Evolutionary conservation across 2,113 vertebrate genomes (phyloP), one percentile per base, ranked within the genome.

Genomic region (Chroicocephalus ridibundus): DNA sequence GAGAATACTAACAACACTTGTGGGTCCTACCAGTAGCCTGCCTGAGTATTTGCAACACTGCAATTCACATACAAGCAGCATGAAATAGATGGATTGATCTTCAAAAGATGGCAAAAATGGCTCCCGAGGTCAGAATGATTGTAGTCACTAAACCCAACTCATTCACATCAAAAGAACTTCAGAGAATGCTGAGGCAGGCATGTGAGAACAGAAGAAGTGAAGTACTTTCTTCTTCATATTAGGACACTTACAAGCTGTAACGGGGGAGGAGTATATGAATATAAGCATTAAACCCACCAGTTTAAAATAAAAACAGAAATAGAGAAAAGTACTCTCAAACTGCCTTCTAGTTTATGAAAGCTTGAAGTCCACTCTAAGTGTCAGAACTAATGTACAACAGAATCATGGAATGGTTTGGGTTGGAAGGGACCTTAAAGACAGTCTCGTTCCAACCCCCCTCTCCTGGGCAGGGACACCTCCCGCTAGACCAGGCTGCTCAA

Each of bases 241-340:
- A 61, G 52, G 20, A 44, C 9, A 78, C 26, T 76, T 80, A 46
- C 0, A 49, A 75, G 78, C 8, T 0, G 0, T 26, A 87, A 64
- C 31, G 46, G 38, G 9, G 29, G 92, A 85, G 44, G n/a, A 70
- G 51, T 8, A 36, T 42, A 64, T 1, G 7, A 71, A 64, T n/a
- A 7, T 24, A 86, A 71, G 13, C 42, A 82, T 22, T 49, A 93
- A 86, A 54, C 7, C 4, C 0, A 84, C 21, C 15, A 34, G 32
- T 32, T 86, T 55, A 19, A 83, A 86, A 83, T 16, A 58, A 84
- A 68, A 61, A 46, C 51, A 88, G 51, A 61, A 90, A 86, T 25
- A 4, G 19, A 69, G 14, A 38, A 46, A 61, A 79, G 40, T 58
- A 71, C 79, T 86, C 25, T 44, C 25, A 75, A 91, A 90, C 44